phyloP scores from a whole-genome alignment of 2,113 vertebrate genomes.

The Phaethornis superciliosus region DNA sequence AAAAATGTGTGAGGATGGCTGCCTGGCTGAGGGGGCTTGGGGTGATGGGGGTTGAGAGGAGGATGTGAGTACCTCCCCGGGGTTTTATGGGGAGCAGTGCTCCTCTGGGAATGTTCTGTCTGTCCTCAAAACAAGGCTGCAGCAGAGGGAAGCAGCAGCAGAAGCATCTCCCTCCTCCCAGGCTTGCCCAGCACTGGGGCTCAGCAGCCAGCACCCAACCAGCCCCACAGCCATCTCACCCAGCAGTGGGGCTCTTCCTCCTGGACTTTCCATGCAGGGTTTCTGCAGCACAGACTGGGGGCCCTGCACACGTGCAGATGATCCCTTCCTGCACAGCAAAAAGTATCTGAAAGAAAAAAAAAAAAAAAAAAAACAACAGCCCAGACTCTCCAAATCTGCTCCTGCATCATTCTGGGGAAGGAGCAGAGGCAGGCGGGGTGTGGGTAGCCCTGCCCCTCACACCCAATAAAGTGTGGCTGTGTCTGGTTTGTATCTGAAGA shows the following conservation, averaged over 20 bases:
- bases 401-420: accelerated
- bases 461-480: not conserved
- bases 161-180: not conserved
- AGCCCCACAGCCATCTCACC: accelerated
- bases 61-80: not conserved
- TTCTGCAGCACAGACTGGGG: not conserved
- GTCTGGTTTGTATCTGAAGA: constrained; percentile 51
- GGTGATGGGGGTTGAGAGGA: not conserved
- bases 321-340: accelerated
- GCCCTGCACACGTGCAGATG: not conserved
- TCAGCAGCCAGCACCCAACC: not conserved
- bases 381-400: not conserved
- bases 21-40: not conserved
- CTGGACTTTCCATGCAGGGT: not conserved
- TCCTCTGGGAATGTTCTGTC: not conserved
- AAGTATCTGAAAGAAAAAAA: not conserved
- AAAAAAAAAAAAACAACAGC: not conserved
- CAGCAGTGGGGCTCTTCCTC: not conserved
- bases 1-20: not conserved
- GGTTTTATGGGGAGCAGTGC: not conserved
- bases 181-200: not conserved
- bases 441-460: constrained; percentile 43
- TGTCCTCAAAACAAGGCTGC: not conserved
- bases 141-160: not conserved
- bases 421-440: not conserved